Base-by-base conservation (phyloP, 2,888 invertebrate genomes). In the Drosophila colorata region DNA sequence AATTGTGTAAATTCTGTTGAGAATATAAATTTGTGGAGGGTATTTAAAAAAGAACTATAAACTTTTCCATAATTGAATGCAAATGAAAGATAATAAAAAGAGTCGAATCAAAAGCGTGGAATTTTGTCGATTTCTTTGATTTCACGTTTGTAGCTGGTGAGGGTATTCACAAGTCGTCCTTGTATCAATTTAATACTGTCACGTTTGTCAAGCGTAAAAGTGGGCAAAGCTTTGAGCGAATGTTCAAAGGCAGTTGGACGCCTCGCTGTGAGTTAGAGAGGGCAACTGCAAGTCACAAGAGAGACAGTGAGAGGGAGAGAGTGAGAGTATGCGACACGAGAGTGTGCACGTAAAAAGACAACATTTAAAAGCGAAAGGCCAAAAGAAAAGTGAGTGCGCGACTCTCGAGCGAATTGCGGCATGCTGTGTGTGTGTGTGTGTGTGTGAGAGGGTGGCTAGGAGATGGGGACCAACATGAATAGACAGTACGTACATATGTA, bases 181-280 rank as follows among this genome's bases (percentile, higher is more conserved):
- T 9, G 33, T 25, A 37, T 5, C 16, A 20, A 4, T 14, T 13
- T 6, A 40, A 38, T 16, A 47, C 53, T 64, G 49, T 49, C 41
- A 69, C 75, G 76, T 85, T 79, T 79, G 69, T 82, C 65, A 87
- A 72, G 80, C 83, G 76, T 70, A 64, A 76, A 84, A 86, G 71
- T 78, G 74, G 69, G 63, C 68, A 63, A 66, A 66, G 51, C 57
- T 40, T 25, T 69, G 68, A 84, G 75, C 51, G 64, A 69, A 73
- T 58, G 56, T 64, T 51, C 7, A 35, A 53, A 14, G 53, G 31
- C 14, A 31, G 20, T 70, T 53, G 40, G 28, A 46, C 41, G 73
- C 51, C 16, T 48, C 35, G 51, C 55, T 53, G 28, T 40, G 37
- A 47, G 38, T 25, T 16, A 18, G 28, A 57, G 18, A 52, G 16